A percentile compares a stretch with the other conserved stretches of the same genome.
phyloP scores from a whole-genome alignment of 2,113 vertebrate genomes.

The Bubo scandiacus region DNA sequence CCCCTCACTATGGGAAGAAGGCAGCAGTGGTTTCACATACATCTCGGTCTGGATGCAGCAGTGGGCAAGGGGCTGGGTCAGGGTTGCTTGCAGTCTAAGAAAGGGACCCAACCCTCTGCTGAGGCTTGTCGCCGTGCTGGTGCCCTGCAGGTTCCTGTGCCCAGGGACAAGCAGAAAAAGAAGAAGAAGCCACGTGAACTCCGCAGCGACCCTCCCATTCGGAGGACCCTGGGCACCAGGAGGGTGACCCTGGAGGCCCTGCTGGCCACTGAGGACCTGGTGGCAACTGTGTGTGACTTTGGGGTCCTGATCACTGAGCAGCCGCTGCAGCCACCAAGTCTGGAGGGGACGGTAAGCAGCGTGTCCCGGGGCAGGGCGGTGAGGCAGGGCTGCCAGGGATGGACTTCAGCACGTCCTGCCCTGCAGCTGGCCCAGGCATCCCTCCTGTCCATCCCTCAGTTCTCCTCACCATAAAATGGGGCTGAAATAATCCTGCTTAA shows the following conservation, averaged over 20 bases:
- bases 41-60: background rate
- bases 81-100: background rate
- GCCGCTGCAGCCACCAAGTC: background rate
- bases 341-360: slow-evolving; percentile 35
- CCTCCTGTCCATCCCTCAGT: background rate
- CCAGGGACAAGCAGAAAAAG: slow-evolving; percentile 66
- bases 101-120: background rate
- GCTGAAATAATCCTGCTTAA: background rate
- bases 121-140: accelerated
- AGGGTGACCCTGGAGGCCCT: slow-evolving; percentile 69
- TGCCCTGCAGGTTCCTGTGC: background rate
- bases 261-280: slow-evolving; percentile 38
- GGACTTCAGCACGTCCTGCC: background rate
- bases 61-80: background rate
- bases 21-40: background rate
- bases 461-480: background rate
- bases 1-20: background rate
- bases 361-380: accelerated
- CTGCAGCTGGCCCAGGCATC: background rate
- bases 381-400: background rate
- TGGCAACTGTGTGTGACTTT: slow-evolving; percentile 74
- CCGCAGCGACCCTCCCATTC: slow-evolving; percentile 70
- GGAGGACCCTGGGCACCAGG: slow-evolving; percentile 54
- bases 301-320: slow-evolving; percentile 29
- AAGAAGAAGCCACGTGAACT: slow-evolving; percentile 26